phyloP scores from a whole-genome alignment of 2,888 invertebrate genomes.

The Pyrochroa serraticornis region DNA sequence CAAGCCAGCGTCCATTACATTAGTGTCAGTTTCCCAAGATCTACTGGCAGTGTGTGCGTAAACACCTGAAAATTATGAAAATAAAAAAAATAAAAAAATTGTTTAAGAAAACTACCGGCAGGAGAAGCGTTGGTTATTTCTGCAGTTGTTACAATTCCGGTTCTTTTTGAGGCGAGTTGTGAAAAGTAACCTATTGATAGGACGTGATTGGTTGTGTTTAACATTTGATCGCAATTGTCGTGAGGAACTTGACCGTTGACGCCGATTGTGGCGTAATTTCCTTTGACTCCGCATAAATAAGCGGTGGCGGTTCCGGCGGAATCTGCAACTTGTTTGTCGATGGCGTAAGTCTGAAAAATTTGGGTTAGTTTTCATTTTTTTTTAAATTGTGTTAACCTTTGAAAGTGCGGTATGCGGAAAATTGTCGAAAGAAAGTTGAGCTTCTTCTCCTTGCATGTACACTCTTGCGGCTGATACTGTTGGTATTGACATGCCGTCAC shows the following conservation, averaged over 20 bases:
- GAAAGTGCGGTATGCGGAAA: slow-evolving; percentile 77
- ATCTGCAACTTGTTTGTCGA: slow-evolving; percentile 77
- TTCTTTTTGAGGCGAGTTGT: slow-evolving; percentile 66
- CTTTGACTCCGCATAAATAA: slow-evolving; percentile 78
- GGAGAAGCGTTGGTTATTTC: slow-evolving; percentile 80
- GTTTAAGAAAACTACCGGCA: no score
- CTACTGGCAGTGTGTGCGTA: slow-evolving; percentile 74
- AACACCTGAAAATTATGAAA: slow-evolving; percentile 54
- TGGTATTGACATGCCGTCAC: slow-evolving; percentile 87
- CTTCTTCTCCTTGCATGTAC: slow-evolving; percentile 77
- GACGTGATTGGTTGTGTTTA: slow-evolving; percentile 64
- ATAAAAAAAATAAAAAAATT: no score
- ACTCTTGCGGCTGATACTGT: slow-evolving; percentile 79
- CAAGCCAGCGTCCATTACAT: slow-evolving; percentile 60
- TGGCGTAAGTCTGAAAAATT: slow-evolving; percentile 72
- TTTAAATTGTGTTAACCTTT: slow-evolving; percentile 62
- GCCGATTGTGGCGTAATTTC: slow-evolving; percentile 77
- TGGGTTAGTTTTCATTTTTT: not conserved
- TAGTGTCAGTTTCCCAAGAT: slow-evolving; percentile 73
- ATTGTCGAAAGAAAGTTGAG: slow-evolving; percentile 72
- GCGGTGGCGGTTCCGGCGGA: slow-evolving; percentile 85
- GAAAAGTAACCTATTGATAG: slow-evolving; percentile 75
- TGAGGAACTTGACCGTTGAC: slow-evolving; percentile 69
- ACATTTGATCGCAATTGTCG: slow-evolving; percentile 68
- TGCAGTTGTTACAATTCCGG: slow-evolving; percentile 75